These are phyloP conservation scores for Clarias fuscus DNA, from an alignment of 2,797 vertebrate species.

Conservation along the genomic window DNA sequence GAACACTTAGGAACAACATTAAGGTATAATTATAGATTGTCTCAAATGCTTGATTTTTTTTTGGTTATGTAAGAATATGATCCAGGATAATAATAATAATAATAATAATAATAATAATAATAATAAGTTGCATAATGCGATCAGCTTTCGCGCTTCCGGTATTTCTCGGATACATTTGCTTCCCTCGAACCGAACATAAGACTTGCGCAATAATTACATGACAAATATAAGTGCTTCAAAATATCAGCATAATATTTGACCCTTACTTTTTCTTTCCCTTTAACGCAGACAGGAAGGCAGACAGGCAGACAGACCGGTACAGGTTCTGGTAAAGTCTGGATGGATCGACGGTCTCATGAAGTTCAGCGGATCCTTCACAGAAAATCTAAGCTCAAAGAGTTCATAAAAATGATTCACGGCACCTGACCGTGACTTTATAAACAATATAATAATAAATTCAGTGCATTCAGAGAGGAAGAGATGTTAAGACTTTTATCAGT, in stretches of 20 bases:
- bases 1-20: not conserved
- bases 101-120: not conserved
- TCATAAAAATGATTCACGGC: conserved; percentile 7
- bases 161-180: not conserved
- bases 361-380: conserved; percentile 54
- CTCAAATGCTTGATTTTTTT: not conserved
- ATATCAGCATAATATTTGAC: conserved; percentile 37
- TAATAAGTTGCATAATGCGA: not conserved
- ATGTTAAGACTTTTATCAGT: conserved; percentile 24
- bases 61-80: not conserved
- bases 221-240: conserved; percentile 55
- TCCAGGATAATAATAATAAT: not conserved
- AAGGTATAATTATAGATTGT: not conserved
- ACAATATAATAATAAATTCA: conserved; percentile 46
- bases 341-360: conserved; percentile 14
- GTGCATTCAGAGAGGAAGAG: conserved; percentile 64
- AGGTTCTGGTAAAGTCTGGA: conserved; percentile 10
- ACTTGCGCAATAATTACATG: conserved; percentile 23
- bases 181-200: conserved; percentile 7
- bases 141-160: not conserved
- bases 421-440: not conserved
- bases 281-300: conserved; percentile 28
- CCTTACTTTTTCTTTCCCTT: conserved; percentile 23
- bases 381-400: conserved; percentile 57
- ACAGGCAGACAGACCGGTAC: conserved; percentile 11